Conservation (phyloP, 2,888 invertebrate genomes). For the Platyscelio sp. region DNA sequence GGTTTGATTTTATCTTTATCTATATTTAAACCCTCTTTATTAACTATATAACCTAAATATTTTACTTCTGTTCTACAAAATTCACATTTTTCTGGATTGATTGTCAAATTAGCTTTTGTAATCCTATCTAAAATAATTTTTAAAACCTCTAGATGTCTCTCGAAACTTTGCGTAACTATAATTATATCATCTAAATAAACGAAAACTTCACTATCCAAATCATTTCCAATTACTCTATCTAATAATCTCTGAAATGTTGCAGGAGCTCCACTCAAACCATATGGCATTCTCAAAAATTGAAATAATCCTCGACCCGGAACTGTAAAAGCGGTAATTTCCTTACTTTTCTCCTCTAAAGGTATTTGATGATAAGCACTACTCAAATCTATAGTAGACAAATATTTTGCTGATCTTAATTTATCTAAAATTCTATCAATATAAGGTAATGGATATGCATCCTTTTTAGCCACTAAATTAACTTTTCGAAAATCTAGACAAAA, state of each 20-base stretch:
- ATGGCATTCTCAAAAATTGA: conserved; percentile 35
- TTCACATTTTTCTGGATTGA: conserved; percentile 15
- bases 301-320: conserved; percentile 33
- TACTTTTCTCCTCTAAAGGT: conserved; percentile 28
- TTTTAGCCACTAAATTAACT: conserved; percentile 20
- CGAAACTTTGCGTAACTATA: conserved; percentile 35
- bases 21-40: conserved; percentile 14
- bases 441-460: conserved; percentile 37
- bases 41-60: conserved; percentile 34
- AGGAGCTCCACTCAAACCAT: conserved; percentile 34
- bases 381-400: conserved; percentile 29
- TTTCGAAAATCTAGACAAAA: conserved; percentile 47
- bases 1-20: conserved; percentile 28
- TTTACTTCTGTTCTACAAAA: conserved; percentile 27
- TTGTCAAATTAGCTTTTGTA: conserved; percentile 9
- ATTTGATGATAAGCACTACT: conserved; percentile 33
- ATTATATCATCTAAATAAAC: conserved; percentile 45
- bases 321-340: conserved; percentile 34
- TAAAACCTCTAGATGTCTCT: conserved; percentile 32
- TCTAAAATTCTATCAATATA: conserved; percentile 40
- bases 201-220: conserved; percentile 24
- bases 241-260: conserved; percentile 34
- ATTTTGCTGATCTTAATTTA: conserved; percentile 19
- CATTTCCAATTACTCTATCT: conserved; percentile 9
- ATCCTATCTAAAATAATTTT: conserved; percentile 18